These are phyloP conservation scores for Biston stratarius DNA, from an alignment of 2,888 invertebrate species.

Conservation along the genomic window DNA sequence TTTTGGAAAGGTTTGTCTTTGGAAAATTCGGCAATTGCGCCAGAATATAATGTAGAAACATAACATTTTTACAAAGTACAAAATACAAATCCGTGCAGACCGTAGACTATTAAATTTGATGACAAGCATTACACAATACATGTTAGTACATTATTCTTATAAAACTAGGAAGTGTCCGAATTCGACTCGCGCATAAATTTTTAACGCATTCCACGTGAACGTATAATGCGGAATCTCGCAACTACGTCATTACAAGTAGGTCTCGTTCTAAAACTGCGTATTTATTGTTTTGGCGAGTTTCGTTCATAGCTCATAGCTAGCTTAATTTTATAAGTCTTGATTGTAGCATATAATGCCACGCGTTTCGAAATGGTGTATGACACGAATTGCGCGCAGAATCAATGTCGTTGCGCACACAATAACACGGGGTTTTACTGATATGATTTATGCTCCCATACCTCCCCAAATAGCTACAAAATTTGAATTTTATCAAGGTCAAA, in stretches of 20 bases:
- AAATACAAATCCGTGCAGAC: slow-evolving; percentile 3
- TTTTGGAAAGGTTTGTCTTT: too few relatives aligned
- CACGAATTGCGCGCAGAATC: too few relatives aligned
- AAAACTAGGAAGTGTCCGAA: slow-evolving; percentile 22
- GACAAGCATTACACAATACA: slow-evolving; percentile 20
- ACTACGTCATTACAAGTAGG: slow-evolving; percentile 13
- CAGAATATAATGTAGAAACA: too few relatives aligned
- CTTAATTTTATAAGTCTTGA: slow-evolving; percentile 1
- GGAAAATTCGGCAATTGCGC: too few relatives aligned
- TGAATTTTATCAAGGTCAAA: not conserved
- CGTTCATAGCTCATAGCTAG: too few relatives aligned
- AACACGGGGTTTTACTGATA: not conserved
- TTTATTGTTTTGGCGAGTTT: slow-evolving; percentile 1
- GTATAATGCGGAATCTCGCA: slow-evolving; percentile 16
- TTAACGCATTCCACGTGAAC: slow-evolving; percentile 18
- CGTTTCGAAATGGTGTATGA: not conserved
- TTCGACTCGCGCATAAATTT: slow-evolving; percentile 28
- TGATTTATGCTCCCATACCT: not conserved
- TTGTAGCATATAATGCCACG: not conserved
- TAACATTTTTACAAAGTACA: too few relatives aligned
- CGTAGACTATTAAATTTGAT: slow-evolving; percentile 12
- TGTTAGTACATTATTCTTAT: slow-evolving; percentile 5
- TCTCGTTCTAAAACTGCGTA: slow-evolving; percentile 5
- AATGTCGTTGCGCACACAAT: too few relatives aligned
- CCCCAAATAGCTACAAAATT: not conserved